Conservation (phyloP, 2,113 vertebrate species). For the Dromiciops gliroides region DNA sequence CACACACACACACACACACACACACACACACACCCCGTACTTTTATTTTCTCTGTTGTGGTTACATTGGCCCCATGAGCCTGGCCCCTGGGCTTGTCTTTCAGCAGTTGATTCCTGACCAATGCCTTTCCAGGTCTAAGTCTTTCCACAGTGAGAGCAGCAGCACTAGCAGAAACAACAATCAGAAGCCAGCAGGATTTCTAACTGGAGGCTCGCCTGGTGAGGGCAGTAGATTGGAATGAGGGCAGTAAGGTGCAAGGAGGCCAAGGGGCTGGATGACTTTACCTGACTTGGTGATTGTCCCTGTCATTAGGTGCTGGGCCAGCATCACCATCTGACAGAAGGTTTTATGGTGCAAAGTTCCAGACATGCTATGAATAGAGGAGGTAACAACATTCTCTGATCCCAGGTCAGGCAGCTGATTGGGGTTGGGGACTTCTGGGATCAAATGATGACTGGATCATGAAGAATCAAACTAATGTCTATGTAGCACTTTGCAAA, state of each 20-base stretch:
- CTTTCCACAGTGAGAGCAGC: not conserved
- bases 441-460: not conserved
- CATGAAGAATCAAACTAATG: not conserved
- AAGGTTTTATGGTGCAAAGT: not conserved
- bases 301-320: no score
- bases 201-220: rapidly evolving
- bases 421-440: not conserved
- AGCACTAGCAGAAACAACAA: not conserved
- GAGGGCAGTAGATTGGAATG: not conserved
- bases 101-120: not conserved
- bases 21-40: no score
- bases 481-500: not conserved
- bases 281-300: no score
- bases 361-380: no score
- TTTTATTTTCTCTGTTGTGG: not conserved
- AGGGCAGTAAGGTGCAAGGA: not conserved
- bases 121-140: not conserved
- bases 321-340: not conserved
- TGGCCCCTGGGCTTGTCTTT: not conserved
- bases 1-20: no score
- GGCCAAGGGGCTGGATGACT: not conserved
- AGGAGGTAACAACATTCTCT: no score
- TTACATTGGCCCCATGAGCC: not conserved
- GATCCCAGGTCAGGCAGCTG: not conserved
- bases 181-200: not conserved